Percentiles rank a stretch among this genome's conserved stretches.
phyloP scores from a whole-genome alignment of 1,140 invertebrate genomes.

The Helicoverpa zea region DNA sequence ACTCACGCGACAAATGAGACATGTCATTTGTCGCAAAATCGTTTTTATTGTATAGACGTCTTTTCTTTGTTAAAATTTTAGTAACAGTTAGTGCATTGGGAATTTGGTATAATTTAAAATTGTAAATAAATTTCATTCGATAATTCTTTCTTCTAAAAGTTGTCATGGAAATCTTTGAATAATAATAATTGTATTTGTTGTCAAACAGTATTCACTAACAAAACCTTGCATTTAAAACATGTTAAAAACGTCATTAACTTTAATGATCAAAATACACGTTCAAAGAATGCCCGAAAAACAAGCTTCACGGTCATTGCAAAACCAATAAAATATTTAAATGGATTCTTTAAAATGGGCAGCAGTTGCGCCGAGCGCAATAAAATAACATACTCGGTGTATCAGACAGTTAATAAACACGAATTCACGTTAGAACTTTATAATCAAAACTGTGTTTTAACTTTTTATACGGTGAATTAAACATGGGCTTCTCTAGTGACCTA shows the following conservation, averaged over 20 bases:
- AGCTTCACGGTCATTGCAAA: conserved; percentile 3
- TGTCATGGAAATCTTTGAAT: too few relatives aligned
- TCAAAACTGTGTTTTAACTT: conserved; percentile 40
- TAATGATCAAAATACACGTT: not conserved
- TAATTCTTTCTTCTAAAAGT: too few relatives aligned
- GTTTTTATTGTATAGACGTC: too few relatives aligned
- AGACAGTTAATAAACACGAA: conserved; percentile 22
- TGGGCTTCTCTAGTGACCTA: conserved; percentile 53
- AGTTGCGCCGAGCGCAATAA: conserved; percentile 8
- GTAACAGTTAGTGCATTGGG: too few relatives aligned
- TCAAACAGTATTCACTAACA: not conserved
- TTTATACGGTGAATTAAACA: conserved; percentile 41
- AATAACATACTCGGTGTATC: conserved; percentile 10
- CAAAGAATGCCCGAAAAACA: not conserved
- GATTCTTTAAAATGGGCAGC: conserved; percentile 27
- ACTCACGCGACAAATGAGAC: too few relatives aligned
- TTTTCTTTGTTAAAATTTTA: too few relatives aligned
- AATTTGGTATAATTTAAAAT: too few relatives aligned
- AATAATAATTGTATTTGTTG: not conserved
- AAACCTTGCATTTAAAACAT: not conserved
- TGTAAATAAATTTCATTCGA: too few relatives aligned
- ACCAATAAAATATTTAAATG: conserved; percentile 27
- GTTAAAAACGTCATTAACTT: not conserved
- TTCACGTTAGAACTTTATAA: conserved; percentile 36
- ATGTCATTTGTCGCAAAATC: too few relatives aligned